Evolutionary conservation across 2,113 vertebrate species (phyloP).

Genomic region (Caranx ignobilis): DNA sequence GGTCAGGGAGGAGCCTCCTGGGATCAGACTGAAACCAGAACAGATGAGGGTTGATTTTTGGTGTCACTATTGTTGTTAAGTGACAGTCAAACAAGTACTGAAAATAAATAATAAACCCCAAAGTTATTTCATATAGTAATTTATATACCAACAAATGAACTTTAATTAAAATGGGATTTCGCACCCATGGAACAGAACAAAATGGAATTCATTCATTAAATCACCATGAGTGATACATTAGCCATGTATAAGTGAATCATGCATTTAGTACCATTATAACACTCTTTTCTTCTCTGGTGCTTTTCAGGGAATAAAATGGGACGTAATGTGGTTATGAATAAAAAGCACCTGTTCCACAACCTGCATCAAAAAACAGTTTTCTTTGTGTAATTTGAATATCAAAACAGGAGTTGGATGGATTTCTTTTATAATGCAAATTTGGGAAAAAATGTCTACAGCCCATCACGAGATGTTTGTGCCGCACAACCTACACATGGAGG

Average conservation of each 20-base stretch:
- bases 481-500: neutral
- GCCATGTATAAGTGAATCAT: too few relatives aligned
- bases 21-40: conserved; percentile 84
- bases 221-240: too few relatives aligned
- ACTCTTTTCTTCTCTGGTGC: too few relatives aligned
- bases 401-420: neutral
- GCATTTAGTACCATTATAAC: too few relatives aligned
- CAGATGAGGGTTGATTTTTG: neutral
- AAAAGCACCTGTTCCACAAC: neutral
- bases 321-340: neutral
- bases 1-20: conserved; percentile 81
- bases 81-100: neutral
- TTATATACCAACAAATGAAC: neutral
- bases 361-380: neutral
- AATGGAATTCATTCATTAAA: neutral
- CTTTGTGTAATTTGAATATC: neutral
- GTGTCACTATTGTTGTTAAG: neutral
- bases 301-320: neutral
- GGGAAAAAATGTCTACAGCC: neutral
- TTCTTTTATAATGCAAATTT: neutral
- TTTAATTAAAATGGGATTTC: neutral
- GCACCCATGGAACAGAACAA: neutral
- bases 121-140: neutral
- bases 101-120: too few relatives aligned
- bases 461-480: too few relatives aligned